These are phyloP conservation scores for Caenorhabditis becei DNA, from an alignment of 2,888 invertebrate genomes.

Conservation along the genomic window DNA sequence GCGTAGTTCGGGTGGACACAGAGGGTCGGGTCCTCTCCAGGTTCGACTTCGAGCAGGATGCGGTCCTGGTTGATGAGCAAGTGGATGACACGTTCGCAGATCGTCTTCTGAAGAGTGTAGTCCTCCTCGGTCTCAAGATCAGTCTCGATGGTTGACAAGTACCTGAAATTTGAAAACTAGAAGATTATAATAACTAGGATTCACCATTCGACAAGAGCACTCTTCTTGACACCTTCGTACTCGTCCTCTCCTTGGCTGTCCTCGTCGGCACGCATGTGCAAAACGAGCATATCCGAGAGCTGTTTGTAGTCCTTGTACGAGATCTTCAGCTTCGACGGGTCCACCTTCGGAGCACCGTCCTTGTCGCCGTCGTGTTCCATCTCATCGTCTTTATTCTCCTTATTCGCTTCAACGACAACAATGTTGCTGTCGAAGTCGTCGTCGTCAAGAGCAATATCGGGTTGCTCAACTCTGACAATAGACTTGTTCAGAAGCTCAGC, in stretches of 20 bases:
- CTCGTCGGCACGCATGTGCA: constrained; percentile 92
- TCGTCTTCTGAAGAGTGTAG: constrained; percentile 89
- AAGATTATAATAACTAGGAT: neutral
- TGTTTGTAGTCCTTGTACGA: constrained; percentile 95
- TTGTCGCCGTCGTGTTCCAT: constrained; percentile 63
- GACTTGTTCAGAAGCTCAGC: constrained; percentile 87
- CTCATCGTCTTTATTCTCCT: constrained; percentile 65
- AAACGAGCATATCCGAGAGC: constrained; percentile 92
- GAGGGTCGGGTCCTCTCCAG: constrained; percentile 89
- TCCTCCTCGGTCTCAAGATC: constrained; percentile 87
- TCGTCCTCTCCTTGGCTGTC: constrained; percentile 74
- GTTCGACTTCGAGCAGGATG: constrained; percentile 72
- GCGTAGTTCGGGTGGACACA: constrained; percentile 98
- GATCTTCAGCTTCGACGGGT: constrained; percentile 83
- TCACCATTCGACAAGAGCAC: constrained; percentile 92
- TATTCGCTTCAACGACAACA: constrained; percentile 63
- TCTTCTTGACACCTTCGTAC: constrained; percentile 74
- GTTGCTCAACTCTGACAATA: constrained; percentile 90
- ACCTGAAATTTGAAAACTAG: constrained; percentile 65
- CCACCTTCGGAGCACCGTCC: constrained; percentile 51
- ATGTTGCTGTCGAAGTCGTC: constrained; percentile 83
- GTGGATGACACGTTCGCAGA: constrained; percentile 95
- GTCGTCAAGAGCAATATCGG: constrained; percentile 94
- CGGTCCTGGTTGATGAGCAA: constrained; percentile 86
- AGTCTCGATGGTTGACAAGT: constrained; percentile 90